Evolutionary conservation across 2,113 vertebrate genomes (phyloP), one percentile per base, ranked within the genome.

Genomic region (Eleginops maclovinus): DNA sequence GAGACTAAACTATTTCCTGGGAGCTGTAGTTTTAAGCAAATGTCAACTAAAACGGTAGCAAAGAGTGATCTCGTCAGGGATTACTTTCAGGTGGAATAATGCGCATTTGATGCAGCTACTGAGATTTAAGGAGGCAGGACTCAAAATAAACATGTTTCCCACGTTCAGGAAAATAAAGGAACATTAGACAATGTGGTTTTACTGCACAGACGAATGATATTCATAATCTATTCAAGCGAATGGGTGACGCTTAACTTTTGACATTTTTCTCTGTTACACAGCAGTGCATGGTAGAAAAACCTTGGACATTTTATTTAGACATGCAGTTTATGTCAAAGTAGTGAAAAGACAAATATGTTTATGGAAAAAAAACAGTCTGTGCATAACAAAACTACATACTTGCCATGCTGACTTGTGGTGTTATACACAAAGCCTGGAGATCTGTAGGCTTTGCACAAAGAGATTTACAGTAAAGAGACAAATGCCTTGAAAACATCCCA

Each of bases 401-500:
- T 50, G 9, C 43, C 40, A 11, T 13, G 17, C 50, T 72, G 22
- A 50, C 9, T 77, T 55, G 61, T 65, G 64, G 44, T 14, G 19
- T 26, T 49, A 21, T 60, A 16, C 63, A 65, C 71, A 79, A 0
- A 74, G 62, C 50, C 28, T 8, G 12, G 24, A 83, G 68, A 65
- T 72, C 21, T 28, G 51, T 4, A 22, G 36, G 12, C 17, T 68
- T 63, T 60, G 47, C 21, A 58, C 60, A 31, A 41, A 62, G 28
- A 47, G 50, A 72, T 79, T 68, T 68, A 72, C 71, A 72, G 50
- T 46, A 62, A 22, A 72, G 69, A 69, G 26, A 51, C 54, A 69
- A 47, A 81, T 46, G 41, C 63, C 50, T 67, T 67, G 70, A 62
- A 77, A 83, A 63, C 66, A 77, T 79, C 43, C 58, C 55, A 63